Base-by-base conservation (phyloP, 2,113 vertebrate species). In the Chaenocephalus aceratus region DNA sequence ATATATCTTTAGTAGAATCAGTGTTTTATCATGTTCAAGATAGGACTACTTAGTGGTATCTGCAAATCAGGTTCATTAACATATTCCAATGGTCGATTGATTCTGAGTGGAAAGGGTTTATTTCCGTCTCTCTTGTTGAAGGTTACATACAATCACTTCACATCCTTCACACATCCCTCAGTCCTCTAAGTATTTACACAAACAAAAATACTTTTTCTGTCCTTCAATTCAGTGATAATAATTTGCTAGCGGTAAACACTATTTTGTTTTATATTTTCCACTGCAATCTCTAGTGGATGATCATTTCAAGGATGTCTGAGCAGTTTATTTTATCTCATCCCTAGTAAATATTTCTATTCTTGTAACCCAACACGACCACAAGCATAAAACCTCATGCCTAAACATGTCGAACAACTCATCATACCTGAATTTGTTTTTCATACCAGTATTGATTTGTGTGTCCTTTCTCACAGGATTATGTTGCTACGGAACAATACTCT, bases 401-500 rank as follows among this genome's bases (percentile, higher is more conserved):
- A 83, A 81, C 72, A 26, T 77, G 80, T 44, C 11, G 7, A 64
- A 45, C 79, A 70, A 57, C 77, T 80, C 61, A 54, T 79, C 1
- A 3, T 65, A 68, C 26, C 41, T 79, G 67, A 61, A 79, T 89
- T 72, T 87, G 60, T 80, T 75, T 83, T 56, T 85, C 84, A 88
- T 52, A 74, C 3, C 61, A 7, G 34, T 83, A 89, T 89, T 82
- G 86, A 90, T 87, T 86, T 78, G 53, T 58, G 67, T 77, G 72
- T 78, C 71, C 83, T 83, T 78, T 71, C 60, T 79, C 62, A 46
- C 95, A 99, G 98, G 94, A 90, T 97, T 94, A 94, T 93, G 93
- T 81, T 98, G 93, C 95, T 98, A 93, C 96, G 96, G 89, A 96
- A 97, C 88, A 97, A 97, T 82, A 98, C 93, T 63, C 94, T 99